Evolutionary conservation across 2,888 invertebrate species (phyloP).

Genomic region (Trypoxylon attenuatum): DNA sequence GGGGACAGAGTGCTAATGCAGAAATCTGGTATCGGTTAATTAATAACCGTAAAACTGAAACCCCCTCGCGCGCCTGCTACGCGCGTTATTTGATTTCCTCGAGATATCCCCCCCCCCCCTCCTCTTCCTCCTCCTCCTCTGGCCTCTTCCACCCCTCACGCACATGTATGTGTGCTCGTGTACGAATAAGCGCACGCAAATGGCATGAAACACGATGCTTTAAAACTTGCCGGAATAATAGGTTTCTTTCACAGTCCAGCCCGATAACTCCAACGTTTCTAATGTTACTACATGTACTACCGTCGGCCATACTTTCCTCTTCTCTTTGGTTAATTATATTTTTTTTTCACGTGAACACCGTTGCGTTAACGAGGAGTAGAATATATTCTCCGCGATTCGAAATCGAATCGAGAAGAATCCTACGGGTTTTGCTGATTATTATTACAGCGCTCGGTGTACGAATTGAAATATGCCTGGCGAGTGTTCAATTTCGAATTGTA

Average conservation of each 20-base stretch:
- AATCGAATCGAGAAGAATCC: background rate
- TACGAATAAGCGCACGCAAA: conserved; percentile 34
- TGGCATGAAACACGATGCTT: conserved; percentile 52
- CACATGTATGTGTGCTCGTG: background rate
- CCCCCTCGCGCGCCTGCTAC: conserved; percentile 38
- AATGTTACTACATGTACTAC: no score
- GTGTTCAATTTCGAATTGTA: no score
- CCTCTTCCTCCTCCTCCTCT: background rate
- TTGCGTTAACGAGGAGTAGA: no score
- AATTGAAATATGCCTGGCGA: no score
- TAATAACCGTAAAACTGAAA: conserved; percentile 67
- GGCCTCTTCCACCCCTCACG: background rate
- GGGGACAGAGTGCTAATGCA: conserved; percentile 64
- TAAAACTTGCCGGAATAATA: conserved; percentile 51
- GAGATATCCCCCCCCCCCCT: conserved; percentile 43
- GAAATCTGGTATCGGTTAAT: conserved; percentile 68
- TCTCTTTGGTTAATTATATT: background rate
- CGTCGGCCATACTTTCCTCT: background rate
- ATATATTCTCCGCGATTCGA: background rate
- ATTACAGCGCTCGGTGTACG: no score
- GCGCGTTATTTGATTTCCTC: conserved; percentile 58
- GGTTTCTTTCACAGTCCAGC: conserved; percentile 38
- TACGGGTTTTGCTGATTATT: background rate
- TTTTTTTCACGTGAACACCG: no score
- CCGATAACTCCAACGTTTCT: no score